Conservation (phyloP, 2,888 invertebrate genomes). For the Dioctria linearis region DNA sequence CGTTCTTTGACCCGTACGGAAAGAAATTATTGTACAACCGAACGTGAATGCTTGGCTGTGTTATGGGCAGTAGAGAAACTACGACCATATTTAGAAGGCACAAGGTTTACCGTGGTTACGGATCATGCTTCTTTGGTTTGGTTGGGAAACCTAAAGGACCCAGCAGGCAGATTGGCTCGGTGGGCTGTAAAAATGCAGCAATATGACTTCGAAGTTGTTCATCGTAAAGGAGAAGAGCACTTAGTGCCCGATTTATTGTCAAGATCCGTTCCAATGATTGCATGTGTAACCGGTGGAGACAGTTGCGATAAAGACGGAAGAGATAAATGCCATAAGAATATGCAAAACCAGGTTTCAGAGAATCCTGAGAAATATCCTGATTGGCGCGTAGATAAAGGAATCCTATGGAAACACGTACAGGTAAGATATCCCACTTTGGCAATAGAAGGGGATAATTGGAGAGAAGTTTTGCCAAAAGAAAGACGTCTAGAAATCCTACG, state of each 20-base stretch:
- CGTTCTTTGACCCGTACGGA: neutral
- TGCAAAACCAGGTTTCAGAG: too few relatives aligned
- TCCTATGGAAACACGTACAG: too few relatives aligned
- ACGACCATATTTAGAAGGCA: neutral
- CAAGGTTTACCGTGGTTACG: neutral
- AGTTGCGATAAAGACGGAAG: too few relatives aligned
- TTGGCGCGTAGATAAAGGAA: too few relatives aligned
- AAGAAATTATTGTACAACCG: neutral
- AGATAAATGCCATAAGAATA: too few relatives aligned
- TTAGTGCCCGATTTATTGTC: neutral
- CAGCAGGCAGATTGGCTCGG: neutral
- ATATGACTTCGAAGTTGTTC: neutral
- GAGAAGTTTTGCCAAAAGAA: too few relatives aligned
- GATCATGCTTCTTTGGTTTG: neutral
- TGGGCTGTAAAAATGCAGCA: neutral
- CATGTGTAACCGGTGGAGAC: too few relatives aligned
- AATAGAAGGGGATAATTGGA: too few relatives aligned
- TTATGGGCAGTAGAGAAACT: neutral
- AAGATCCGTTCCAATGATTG: neutral
- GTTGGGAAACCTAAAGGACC: neutral
- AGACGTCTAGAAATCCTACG: too few relatives aligned
- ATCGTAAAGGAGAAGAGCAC: neutral
- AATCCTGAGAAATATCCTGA: too few relatives aligned
- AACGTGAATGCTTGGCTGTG: neutral
- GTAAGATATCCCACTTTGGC: too few relatives aligned